These are phyloP conservation scores for Neoniphon sammara DNA, from an alignment of 2,797 vertebrate genomes.

Conservation along the genomic window DNA sequence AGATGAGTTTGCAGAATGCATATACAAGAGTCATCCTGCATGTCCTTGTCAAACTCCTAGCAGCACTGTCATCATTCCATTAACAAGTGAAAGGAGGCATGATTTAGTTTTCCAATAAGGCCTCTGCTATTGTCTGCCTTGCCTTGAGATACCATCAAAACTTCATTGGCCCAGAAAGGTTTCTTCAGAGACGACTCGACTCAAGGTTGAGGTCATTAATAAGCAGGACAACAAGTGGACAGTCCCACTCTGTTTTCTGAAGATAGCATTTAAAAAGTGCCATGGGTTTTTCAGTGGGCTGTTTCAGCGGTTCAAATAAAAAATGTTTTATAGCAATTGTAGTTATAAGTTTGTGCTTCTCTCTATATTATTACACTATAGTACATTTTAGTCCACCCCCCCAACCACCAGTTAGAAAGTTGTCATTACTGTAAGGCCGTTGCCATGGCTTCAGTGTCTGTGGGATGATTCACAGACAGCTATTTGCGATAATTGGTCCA, in stretches of 20 bases:
- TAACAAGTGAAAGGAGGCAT: conserved; percentile 29
- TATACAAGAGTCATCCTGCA: not conserved
- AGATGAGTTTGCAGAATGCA: conserved; percentile 27
- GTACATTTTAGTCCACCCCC: conserved; percentile 41
- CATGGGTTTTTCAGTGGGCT: not conserved
- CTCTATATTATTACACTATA: conserved; percentile 32
- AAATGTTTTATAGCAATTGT: not conserved
- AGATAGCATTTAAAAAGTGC: not conserved
- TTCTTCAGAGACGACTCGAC: conserved; percentile 22
- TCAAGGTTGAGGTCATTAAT: conserved; percentile 6
- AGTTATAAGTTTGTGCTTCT: not conserved
- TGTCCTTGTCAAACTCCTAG: conserved; percentile 3
- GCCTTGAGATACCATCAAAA: conserved; percentile 19
- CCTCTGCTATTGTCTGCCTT: conserved; percentile 14
- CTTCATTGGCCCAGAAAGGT: conserved; percentile 25
- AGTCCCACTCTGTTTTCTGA: not conserved
- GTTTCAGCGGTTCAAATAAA: conserved; percentile 2
- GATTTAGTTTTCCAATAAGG: conserved; percentile 26
- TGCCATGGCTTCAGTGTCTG: conserved; percentile 76
- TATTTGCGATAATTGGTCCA: conserved; percentile 50
- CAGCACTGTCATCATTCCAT: conserved; percentile 36
- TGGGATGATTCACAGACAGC: conserved; percentile 61
- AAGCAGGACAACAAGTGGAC: not conserved
- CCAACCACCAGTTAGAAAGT: conserved; percentile 58
- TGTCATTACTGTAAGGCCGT: conserved; percentile 72